Evolutionary conservation across 1,140 invertebrate species (phyloP), one percentile per base, ranked within the genome.

Genomic region (Hirudo medicinalis): DNA sequence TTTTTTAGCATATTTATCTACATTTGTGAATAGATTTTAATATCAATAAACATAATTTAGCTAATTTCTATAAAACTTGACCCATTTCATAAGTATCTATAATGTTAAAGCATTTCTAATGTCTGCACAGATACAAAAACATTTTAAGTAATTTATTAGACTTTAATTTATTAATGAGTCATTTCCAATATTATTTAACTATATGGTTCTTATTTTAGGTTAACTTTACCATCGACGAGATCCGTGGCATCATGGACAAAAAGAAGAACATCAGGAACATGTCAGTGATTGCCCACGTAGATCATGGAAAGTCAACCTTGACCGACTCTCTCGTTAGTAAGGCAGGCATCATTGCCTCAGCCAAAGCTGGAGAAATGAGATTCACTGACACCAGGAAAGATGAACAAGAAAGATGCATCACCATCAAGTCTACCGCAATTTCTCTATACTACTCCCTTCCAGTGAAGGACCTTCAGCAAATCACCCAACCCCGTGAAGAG

Each of bases 271-370:
- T 99, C 85, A 89, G 97, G 82, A 99, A 99, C 85, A 99, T 99
- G 96, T 99, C 95, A 81, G 97, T 99, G 83, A 99, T 99, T 84
- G 97, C 97, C 78, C 97, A 99, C 85, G 97, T 99, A 74, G 97
- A 99, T 87, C 97, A 99, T 83, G 97, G 97, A 80, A 99, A 99
- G 84, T 99, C 96, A 76, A 99, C 97, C 68, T 83, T 99, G 82
- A 99, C 97, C 60, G 97, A 99, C 85, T 99, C 96, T 70, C 87
- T 99, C 77, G 94, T 99, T 63, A 96, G 94, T 70, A 99, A 99
- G 85, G 96, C 96, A 80, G 96, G 96, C 86, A 99, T 99, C 81
- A 99, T 99, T 84, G 95, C 96, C 76, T 90, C 90, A 77, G 90
- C 94, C 54, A 96, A 97, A 79, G 97, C 97, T 78, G 97, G 97